Evolutionary conservation across 2,113 vertebrate species (phyloP).

Genomic region (Pseudorasbora parva): DNA sequence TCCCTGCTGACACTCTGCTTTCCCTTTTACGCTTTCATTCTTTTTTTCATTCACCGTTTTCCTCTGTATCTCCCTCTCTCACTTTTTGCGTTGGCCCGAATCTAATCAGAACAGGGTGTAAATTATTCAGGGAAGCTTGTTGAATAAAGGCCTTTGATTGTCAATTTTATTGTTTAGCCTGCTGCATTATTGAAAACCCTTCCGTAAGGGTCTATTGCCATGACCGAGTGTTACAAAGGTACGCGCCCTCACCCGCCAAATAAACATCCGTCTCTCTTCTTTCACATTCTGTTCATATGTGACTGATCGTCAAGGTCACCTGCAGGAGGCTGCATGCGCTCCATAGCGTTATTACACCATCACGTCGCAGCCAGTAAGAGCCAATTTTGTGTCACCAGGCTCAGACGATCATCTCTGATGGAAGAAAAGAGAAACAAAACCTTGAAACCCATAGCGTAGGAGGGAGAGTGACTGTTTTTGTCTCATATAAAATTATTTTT

Average conservation of each 20-base stretch:
- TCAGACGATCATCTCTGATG: neutral
- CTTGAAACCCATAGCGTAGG: neutral
- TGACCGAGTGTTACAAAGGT: slow-evolving; percentile 59
- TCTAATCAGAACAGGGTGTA: slow-evolving; percentile 74
- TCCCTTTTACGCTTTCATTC: slow-evolving; percentile 5
- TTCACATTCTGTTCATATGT: slow-evolving; percentile 18
- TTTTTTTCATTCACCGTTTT: neutral
- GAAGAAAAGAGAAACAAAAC: neutral
- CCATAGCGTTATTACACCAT: neutral
- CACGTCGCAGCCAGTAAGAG: neutral
- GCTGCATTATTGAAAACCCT: slow-evolving; percentile 74
- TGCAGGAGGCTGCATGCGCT: neutral
- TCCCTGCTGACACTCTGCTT: slow-evolving; percentile 25
- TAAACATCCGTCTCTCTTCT: slow-evolving; percentile 43
- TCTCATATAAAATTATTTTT: neutral
- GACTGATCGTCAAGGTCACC: slow-evolving; percentile 44
- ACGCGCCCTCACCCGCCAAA: slow-evolving; percentile 56
- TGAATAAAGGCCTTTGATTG: slow-evolving; percentile 72
- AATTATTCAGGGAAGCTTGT: slow-evolving; percentile 75
- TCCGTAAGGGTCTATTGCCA: slow-evolving; percentile 63
- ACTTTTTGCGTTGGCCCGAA: slow-evolving; percentile 37
- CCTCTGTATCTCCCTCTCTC: neutral
- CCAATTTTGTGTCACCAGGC: neutral
- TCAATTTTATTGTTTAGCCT: slow-evolving; percentile 73
- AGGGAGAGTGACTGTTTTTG: neutral